Evolutionary conservation across 2,888 invertebrate species (phyloP).

Genomic region (Drosophila tanythrix): DNA sequence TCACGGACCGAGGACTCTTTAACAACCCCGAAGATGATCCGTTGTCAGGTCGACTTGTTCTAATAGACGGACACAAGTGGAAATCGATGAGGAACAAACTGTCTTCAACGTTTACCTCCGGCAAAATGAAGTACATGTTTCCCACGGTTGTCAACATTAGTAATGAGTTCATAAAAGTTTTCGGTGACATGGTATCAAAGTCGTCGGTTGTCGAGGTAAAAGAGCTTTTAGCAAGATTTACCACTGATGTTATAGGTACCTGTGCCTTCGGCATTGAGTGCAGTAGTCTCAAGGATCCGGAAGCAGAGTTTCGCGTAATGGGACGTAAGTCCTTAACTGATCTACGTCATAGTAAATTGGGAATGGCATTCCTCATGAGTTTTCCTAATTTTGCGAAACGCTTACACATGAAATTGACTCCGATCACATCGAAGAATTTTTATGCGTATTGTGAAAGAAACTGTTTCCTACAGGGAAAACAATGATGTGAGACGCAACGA

Average conservation of each 20-base stretch:
- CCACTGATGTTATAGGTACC: constrained; percentile 86
- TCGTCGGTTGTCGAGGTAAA: constrained; percentile 71
- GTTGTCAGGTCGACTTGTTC: constrained; percentile 81
- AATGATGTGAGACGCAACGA: constrained; percentile 84
- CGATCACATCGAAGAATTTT: constrained; percentile 75
- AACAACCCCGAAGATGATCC: constrained; percentile 83
- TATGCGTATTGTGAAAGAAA: constrained; percentile 80
- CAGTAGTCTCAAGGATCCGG: constrained; percentile 83
- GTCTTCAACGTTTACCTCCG: constrained; percentile 85
- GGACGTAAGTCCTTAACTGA: constrained; percentile 61
- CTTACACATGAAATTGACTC: constrained; percentile 7
- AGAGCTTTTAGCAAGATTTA: constrained; percentile 83
- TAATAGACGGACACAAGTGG: constrained; percentile 85
- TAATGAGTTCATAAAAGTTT: constrained; percentile 62
- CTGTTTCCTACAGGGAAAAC: constrained; percentile 82
- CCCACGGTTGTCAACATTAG: constrained; percentile 73
- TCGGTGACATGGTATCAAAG: constrained; percentile 47
- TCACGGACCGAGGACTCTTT: constrained; percentile 82
- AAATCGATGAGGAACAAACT: constrained; percentile 84
- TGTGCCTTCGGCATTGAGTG: constrained; percentile 85
- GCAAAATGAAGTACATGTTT: constrained; percentile 86
- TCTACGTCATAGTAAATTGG: constrained; percentile 31
- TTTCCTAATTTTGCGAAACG: too few species aligned
- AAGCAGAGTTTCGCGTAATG: constrained; percentile 82
- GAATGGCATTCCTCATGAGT: constrained; percentile 26